Conservation (phyloP, 2,113 vertebrate genomes). For the Tretioscincus oriximinensis region DNA sequence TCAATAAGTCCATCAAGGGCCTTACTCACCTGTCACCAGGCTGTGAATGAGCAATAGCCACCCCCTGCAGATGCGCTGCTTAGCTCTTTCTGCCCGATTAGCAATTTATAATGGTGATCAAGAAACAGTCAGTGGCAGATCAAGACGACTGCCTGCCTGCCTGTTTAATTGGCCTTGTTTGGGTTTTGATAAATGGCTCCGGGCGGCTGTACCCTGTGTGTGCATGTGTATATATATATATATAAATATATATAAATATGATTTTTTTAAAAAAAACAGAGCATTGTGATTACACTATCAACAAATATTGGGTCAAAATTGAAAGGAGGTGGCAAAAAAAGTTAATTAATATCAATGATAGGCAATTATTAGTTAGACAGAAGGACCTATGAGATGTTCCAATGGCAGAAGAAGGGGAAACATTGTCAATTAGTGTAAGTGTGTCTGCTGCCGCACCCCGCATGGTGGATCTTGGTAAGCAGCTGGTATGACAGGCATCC, state of each 20-base stretch:
- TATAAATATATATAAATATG: conserved; percentile 59
- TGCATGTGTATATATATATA: conserved; percentile 30
- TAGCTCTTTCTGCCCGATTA: conserved; percentile 97
- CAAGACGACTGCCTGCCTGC: conserved; percentile 96
- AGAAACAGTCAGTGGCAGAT: conserved; percentile 97
- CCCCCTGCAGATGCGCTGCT: conserved; percentile 80
- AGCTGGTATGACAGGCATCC: conserved; percentile 99
- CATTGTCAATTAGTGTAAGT: conserved; percentile 97
- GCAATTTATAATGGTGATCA: conserved; percentile 99
- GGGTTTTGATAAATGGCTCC: conserved; percentile 98
- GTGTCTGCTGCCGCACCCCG: conserved; percentile 81
- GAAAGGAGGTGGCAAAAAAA: conserved; percentile 93
- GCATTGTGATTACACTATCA: conserved; percentile 96
- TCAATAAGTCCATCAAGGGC: conserved; percentile 88
- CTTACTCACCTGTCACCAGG: conserved; percentile 90
- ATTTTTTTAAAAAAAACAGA: conserved; percentile 92
- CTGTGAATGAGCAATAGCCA: conserved; percentile 86
- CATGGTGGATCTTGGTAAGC: conserved; percentile 93
- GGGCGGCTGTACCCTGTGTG: conserved; percentile 83
- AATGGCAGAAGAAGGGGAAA: conserved; percentile 95
- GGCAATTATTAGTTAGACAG: conserved; percentile 99
- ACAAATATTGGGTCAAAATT: conserved; percentile 95
- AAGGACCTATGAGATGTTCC: conserved; percentile 98
- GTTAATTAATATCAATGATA: conserved; percentile 99
- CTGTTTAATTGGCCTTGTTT: conserved; percentile 99